Conservation (phyloP, 2,797 vertebrate species). For the Pseudochaenichthys georgianus region DNA sequence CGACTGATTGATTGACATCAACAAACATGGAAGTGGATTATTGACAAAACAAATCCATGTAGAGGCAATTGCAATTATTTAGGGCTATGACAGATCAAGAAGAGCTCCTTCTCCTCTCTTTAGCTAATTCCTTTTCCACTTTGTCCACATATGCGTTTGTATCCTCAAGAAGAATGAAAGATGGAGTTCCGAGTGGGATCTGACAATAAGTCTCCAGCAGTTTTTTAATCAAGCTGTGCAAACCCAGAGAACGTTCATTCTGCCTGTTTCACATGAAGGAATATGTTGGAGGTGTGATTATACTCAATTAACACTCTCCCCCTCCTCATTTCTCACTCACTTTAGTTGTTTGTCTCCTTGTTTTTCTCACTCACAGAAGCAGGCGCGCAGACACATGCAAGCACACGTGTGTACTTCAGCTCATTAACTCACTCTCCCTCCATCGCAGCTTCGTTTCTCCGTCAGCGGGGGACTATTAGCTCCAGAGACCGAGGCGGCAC, state of each 20-base stretch:
- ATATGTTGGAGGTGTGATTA: conserved; percentile 63
- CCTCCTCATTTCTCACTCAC: conserved; percentile 44
- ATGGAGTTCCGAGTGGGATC: background rate
- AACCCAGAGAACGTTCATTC: conserved; percentile 15
- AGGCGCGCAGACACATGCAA: conserved; percentile 33
- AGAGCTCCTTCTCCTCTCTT: background rate
- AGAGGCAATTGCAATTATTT: conserved; percentile 16
- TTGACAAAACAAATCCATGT: conserved; percentile 9
- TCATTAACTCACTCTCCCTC: conserved; percentile 58
- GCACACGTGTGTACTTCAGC: conserved; percentile 44
- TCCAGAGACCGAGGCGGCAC: conserved; percentile 45
- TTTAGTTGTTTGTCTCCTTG: background rate
- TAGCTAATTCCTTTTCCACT: background rate
- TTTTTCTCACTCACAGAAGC: conserved; percentile 23
- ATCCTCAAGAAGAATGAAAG: background rate
- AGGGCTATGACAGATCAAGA: background rate
- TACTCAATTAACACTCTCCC: conserved; percentile 69
- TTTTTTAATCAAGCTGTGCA: conserved; percentile 40
- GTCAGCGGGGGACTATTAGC: conserved; percentile 54
- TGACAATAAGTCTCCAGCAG: conserved; percentile 18
- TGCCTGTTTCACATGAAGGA: conserved; percentile 42
- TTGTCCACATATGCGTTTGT: conserved; percentile 10
- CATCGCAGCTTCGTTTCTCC: conserved; percentile 46
- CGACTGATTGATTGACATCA: conserved; percentile 1
- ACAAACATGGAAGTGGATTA: conserved; percentile 8